phyloP scores from a whole-genome alignment of 2,113 vertebrate species.

The Excalfactoria chinensis region DNA sequence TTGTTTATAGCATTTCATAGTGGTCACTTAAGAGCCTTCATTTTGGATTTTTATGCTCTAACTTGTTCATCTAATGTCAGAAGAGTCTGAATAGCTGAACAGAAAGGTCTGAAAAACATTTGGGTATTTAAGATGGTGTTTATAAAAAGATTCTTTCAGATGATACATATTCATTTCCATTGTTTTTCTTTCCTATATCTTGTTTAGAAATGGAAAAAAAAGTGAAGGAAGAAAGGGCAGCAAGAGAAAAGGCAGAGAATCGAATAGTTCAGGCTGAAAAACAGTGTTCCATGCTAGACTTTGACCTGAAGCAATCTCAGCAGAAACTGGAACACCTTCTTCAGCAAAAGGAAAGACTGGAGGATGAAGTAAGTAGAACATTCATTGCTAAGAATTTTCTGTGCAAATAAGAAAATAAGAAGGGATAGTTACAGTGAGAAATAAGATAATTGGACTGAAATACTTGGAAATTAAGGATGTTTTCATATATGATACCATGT shows the following conservation, averaged over 20 bases:
- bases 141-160: not conserved
- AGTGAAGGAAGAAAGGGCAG: slow-evolving; percentile 90
- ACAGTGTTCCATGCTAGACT: slow-evolving; percentile 97
- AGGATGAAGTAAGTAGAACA: slow-evolving; percentile 89
- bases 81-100: not conserved
- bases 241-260: slow-evolving; percentile 92
- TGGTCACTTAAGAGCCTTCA: not conserved
- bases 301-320: slow-evolving; percentile 96
- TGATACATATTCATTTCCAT: not conserved
- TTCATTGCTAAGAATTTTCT: not conserved
- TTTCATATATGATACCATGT: not conserved
- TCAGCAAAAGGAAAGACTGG: slow-evolving; percentile 94
- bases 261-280: slow-evolving; percentile 94
- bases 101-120: not conserved
- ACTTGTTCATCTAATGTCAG: not conserved
- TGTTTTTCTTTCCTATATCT: slow-evolving; percentile 10
- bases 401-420: not conserved
- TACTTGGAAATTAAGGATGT: not conserved
- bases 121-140: not conserved
- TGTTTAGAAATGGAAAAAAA: slow-evolving; percentile 93
- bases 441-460: not conserved
- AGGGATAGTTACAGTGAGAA: not conserved
- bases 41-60: not conserved
- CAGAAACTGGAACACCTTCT: slow-evolving; percentile 96
- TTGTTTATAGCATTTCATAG: not conserved